Evolutionary conservation across 2,888 invertebrate genomes (phyloP), one percentile per base, ranked within the genome.

Genomic region (Pseudeuparius sepicola): DNA sequence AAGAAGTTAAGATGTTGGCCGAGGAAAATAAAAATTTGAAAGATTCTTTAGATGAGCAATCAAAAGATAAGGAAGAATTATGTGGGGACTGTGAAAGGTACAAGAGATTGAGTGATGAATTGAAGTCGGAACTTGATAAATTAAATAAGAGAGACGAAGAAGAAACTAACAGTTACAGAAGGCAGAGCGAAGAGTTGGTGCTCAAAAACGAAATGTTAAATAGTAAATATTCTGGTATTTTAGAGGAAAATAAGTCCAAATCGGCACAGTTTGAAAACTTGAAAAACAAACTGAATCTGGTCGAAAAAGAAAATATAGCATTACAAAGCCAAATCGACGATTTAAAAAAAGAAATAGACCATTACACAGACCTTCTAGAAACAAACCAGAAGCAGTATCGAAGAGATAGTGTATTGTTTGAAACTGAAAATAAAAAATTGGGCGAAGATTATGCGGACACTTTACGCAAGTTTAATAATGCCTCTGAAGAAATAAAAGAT

Each of bases 21-120:
- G 12, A 10, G 24, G 39, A 41, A 27, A 43, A 43, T 24, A 11
- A 25, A 20, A 15, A 14, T 13, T 23, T 43, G 3, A 32, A 34
- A 23, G 14, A 29, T 9, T 31, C 36, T 6, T 26, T 24, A 12
- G 27, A 31, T 3, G 15, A 20, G 23, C 20, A 24, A 2, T 23
- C 12, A 4, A 24, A 25, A 10, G 27, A 23, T 5, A 5, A 28
- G 3, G 17, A 36, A 16, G 10, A 24, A 12, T 9, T 20, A 20
- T 20, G 7, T 7, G n/a, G 7, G n/a, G 20, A 20, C 14, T 4
- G 4, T 29, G 11, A 37, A 29, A 18, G 16, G 28, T 9, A 11
- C 20, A 38, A 29, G 14, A 13, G 13, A n/a, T 29, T 20, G 11
- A 7, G 13, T 34, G 9, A 9, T 16, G 14, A 27, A n/a, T 7